Base-by-base conservation (phyloP, 2,113 vertebrate genomes). In the Sterrhoptilus dennistouni region DNA sequence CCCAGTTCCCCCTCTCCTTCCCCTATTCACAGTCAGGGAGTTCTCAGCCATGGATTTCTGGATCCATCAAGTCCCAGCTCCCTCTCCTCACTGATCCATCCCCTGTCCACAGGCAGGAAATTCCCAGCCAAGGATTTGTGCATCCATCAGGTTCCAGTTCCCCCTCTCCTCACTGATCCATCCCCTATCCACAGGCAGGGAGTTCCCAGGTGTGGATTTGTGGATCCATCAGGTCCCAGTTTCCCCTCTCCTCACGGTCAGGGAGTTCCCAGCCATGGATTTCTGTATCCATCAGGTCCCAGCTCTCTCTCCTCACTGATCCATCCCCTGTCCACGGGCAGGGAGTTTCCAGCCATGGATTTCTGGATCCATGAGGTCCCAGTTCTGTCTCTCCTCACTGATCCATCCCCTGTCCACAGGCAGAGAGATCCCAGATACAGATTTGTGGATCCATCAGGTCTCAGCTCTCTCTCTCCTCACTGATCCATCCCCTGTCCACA, bases 331-430 rank as follows among this genome's bases (percentile, higher is more conserved):
- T 4, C 28, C 84, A 24, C 27, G 2, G 1, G 6, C 47, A 22
- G 79, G 65, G 35, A 12, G 25, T 16, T 36, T 25, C 59, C 36
- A 38, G 10, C 10, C 11, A 9, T 38, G 38, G 38, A 38, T 38
- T 11, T 38, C 10, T 38, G 38, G 10, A 38, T 38, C 38, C 38
- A 38, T 38, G 10, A 45, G 44, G 44, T 19, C 44, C 44, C 44
- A 78, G 8, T 18, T 84, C 65, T 25, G 40, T 33, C 47, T 35
- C 7, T 12, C 8, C 74, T 24, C 27, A 2, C 12, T 6, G 23
- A 18, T 0, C 2, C 33, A 31, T 14, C 21, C 53, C 38, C 42
- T 5, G 3, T 4, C 28, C 84, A 21, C 27, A 3, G 1, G 7
- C 52, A 22, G 79, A 61, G 35, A 12, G 25, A 12, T 36, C 29